A percentile compares a stretch with the other conserved stretches of the same genome.
These are phyloP conservation scores for Sebastes vulpes DNA, from an alignment of 2,797 vertebrate genomes.

Conservation along the genomic window DNA sequence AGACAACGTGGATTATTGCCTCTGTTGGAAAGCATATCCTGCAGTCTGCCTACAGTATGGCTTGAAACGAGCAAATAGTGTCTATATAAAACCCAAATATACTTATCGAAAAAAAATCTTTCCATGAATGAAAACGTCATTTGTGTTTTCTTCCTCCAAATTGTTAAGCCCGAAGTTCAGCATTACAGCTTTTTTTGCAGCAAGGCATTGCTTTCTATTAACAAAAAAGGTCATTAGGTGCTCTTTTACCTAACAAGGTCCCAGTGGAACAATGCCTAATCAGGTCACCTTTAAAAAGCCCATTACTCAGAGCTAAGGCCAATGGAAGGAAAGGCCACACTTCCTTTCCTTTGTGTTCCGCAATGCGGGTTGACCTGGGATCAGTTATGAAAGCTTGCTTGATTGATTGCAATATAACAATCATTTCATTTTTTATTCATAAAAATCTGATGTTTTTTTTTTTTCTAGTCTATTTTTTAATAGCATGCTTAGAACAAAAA, in stretches of 20 bases:
- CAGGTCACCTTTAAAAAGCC: slow-evolving; percentile 41
- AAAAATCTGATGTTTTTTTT: not conserved
- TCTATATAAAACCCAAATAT: not conserved
- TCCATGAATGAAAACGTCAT: not conserved
- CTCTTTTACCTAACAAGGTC: slow-evolving; percentile 38
- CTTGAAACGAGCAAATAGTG: not conserved
- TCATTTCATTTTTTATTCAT: not conserved
- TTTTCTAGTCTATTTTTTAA: not conserved
- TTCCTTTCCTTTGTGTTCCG: not conserved
- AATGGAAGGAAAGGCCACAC: slow-evolving; percentile 30
- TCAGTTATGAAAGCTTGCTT: not conserved
- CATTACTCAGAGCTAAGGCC: slow-evolving; percentile 26
- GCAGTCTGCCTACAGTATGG: not conserved
- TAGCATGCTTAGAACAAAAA: not conserved
- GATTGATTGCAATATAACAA: not conserved
- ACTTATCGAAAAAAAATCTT: not conserved
- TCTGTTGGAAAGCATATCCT: slow-evolving; percentile 1
- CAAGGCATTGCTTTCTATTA: not conserved
- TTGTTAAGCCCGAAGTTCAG: not conserved
- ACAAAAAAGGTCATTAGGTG: slow-evolving; percentile 24
- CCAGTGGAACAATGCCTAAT: slow-evolving; percentile 29
- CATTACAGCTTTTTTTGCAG: not conserved
- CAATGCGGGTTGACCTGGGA: not conserved
- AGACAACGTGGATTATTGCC: slow-evolving; percentile 52
- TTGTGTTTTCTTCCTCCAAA: not conserved